Evolutionary conservation across 2,797 vertebrate genomes (phyloP).

Genomic region (Anguilla marmorata): DNA sequence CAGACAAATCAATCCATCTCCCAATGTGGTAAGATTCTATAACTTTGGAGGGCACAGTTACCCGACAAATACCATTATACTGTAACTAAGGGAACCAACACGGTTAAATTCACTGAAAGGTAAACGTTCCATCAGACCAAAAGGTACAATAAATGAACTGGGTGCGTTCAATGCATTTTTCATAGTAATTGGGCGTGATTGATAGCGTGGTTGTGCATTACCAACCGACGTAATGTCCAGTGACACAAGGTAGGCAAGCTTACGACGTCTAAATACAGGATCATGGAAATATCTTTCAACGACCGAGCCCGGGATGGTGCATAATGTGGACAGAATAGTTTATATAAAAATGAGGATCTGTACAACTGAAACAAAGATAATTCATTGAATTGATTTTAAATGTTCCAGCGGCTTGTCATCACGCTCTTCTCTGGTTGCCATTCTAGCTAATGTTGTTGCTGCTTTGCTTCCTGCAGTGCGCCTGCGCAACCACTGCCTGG

Average conservation of each 20-base stretch:
- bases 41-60: background rate
- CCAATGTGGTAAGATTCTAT: background rate
- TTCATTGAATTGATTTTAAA: background rate
- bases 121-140: background rate
- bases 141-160: background rate
- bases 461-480: constrained; percentile 70
- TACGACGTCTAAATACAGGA: background rate
- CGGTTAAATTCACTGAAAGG: background rate
- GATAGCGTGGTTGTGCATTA: background rate
- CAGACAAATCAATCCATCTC: background rate
- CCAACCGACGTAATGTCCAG: background rate
- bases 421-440: constrained; percentile 35
- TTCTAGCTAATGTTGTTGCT: constrained; percentile 43
- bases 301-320: background rate
- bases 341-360: background rate
- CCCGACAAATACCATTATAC: background rate
- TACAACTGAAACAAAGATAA: background rate
- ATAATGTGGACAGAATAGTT: background rate
- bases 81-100: background rate
- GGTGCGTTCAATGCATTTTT: background rate
- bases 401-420: constrained; percentile 48
- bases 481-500: constrained; percentile 70
- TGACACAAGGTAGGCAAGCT: background rate
- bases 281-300: background rate
- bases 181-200: background rate